phyloP scores from a whole-genome alignment of 1,140 invertebrate species.

The Trichoplusia ni region DNA sequence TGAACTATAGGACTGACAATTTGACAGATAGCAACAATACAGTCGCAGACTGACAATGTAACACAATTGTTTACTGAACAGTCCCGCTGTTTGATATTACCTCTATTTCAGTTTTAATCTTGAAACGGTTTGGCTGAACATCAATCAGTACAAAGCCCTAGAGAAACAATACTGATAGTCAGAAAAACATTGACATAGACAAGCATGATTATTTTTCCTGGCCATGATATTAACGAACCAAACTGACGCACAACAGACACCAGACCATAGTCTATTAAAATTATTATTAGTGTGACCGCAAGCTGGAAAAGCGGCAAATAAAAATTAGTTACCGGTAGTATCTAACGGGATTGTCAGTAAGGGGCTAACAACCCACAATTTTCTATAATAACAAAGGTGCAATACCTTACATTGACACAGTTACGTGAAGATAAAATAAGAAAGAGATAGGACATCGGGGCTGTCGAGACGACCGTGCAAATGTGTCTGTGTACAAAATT shows the following conservation, averaged over 20 bases:
- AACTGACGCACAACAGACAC: no score
- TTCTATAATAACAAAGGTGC: constrained; percentile 3
- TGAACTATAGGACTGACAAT: constrained; percentile 7
- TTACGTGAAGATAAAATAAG: background rate
- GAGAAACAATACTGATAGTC: no score
- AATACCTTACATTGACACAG: constrained; percentile 5
- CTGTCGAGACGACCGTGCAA: constrained; percentile 39
- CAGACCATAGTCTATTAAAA: no score
- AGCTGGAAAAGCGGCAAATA: no score
- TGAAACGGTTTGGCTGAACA: background rate
- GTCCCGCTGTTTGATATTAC: background rate
- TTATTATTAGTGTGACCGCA: no score
- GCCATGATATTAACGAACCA: no score
- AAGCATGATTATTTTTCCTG: no score
- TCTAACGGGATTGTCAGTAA: background rate
- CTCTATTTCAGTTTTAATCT: constrained; percentile 11
- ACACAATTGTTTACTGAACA: background rate
- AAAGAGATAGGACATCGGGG: constrained; percentile 28
- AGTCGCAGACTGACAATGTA: background rate
- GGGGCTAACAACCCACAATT: background rate
- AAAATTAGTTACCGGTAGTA: no score
- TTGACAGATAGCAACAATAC: background rate
- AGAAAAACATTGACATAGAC: no score
- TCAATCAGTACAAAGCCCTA: background rate
- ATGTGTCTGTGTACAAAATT: constrained; percentile 59